A percentile compares a stretch with the other conserved stretches of the same genome.
Evolutionary conservation across 2,888 invertebrate genomes (phyloP).

Genomic region (Drosophila maculinotata): DNA sequence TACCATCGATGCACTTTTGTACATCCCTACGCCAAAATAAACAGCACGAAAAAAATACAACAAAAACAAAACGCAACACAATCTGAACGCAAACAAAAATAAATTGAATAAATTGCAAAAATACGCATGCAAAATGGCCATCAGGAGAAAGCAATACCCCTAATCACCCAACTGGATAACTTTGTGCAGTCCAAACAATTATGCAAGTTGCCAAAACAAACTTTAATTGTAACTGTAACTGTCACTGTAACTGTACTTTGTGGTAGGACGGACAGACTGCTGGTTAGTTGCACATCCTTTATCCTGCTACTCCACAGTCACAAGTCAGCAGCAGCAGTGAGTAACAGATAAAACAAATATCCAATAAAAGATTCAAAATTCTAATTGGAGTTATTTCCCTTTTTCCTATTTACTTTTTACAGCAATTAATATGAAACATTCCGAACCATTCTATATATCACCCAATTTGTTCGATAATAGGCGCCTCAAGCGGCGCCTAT

Average conservation of each 20-base stretch:
- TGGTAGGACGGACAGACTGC: constrained; percentile 4
- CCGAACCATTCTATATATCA: constrained; percentile 83
- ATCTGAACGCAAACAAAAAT: constrained; percentile 26
- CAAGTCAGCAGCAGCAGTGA: constrained; percentile 1
- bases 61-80: constrained; percentile 65
- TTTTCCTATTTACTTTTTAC: constrained; percentile 9
- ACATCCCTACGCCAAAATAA: constrained; percentile 68
- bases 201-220: constrained; percentile 75
- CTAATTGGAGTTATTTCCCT: too few relatives aligned
- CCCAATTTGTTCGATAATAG: constrained; percentile 79
- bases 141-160: constrained; percentile 4
- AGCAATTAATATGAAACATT: constrained; percentile 78
- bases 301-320: background rate
- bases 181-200: constrained; percentile 58
- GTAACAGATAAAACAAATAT: too few relatives aligned
- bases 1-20: constrained; percentile 44
- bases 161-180: background rate
- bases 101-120: constrained; percentile 6
- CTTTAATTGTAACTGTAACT: constrained; percentile 77
- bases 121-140: constrained; percentile 25
- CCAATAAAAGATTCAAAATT: too few relatives aligned
- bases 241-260: too few relatives aligned
- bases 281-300: constrained; percentile 23
- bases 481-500: constrained; percentile 78
- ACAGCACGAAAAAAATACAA: constrained; percentile 63